Evolutionary conservation across 2,113 vertebrate genomes (phyloP), one percentile per base, ranked within the genome.

Genomic region (Ammodytes dubius): DNA sequence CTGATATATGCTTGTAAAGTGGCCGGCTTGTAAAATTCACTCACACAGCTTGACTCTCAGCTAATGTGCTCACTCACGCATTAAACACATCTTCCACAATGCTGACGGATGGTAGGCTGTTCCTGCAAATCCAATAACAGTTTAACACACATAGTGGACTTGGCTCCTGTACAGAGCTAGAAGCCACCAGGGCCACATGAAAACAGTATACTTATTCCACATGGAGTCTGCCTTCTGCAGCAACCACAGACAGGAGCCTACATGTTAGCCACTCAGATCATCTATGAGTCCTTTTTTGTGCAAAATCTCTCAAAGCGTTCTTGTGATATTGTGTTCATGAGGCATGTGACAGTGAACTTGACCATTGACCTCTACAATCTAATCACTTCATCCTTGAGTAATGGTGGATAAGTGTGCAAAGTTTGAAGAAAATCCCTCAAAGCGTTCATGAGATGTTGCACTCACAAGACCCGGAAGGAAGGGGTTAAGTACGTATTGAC

Each of bases 151-250:
- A 49, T 0, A 54, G 10, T 35, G 3, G 46, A 52, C 53, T 13
- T 45, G 39, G 42, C 54, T 71, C n/a, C 46, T 45, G 46, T 19
- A 39, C 58, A 50, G 35, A 79, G n/a, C 45, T 53, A 43, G n/a
- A 61, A 37, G 40, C 59, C 3, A 47, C 17, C n/a, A n/a, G 14
- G 45, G 81, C 68, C 77, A 71, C 70, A 70, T 66, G 49, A 70
- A 35, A 79, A 10, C 79, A 14, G 8, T 6, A n/a, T n/a, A 50
- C 53, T 59, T 45, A 59, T 13, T 47, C 45, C 45, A 59, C 54
- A 71, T n/a, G 43, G 37, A 43, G 12, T 47, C 3, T 40, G 46
- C 43, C 46, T 49, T 7, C 47, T 11, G 65, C 40, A 56, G 35
- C 52, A 42, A 10, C 74, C 46, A 47, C 40, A 3, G 9, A 54